Conservation (phyloP, 2,888 invertebrate species). For the Ischnus inquisitorius region DNA sequence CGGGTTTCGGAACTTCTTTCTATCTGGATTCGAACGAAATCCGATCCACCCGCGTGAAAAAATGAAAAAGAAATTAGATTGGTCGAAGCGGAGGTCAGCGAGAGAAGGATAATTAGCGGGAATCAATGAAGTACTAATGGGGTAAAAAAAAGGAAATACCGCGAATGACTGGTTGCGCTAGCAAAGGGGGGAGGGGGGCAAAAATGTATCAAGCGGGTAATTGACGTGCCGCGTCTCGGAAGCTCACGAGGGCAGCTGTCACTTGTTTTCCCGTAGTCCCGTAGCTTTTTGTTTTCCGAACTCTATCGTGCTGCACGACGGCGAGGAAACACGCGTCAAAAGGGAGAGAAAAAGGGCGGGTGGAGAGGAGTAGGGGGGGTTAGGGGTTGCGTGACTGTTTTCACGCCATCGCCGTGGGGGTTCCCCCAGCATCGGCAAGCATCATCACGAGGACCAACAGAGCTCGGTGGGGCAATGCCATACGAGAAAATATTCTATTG, state of each 20-base stretch:
- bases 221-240: slow-evolving; percentile 75
- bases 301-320: slow-evolving; percentile 50
- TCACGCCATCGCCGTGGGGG: slow-evolving; percentile 81
- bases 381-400: slow-evolving; percentile 76
- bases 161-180: slow-evolving; percentile 49
- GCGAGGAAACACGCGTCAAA: slow-evolving; percentile 53
- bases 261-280: slow-evolving; percentile 78
- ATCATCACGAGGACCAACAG: slow-evolving; percentile 66
- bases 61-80: slow-evolving; percentile 34
- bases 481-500: slow-evolving; percentile 53
- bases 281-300: slow-evolving; percentile 77
- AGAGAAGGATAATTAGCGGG: slow-evolving; percentile 64
- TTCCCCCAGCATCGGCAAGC: slow-evolving; percentile 72
- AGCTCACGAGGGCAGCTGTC: slow-evolving; percentile 79
- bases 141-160: slow-evolving; percentile 20
- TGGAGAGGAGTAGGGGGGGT: slow-evolving; percentile 2
- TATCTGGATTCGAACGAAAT: no score
- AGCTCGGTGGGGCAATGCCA: slow-evolving; percentile 51
- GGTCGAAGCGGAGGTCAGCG: slow-evolving; percentile 25
- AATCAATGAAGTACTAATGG: slow-evolving; percentile 62
- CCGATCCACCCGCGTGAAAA: not conserved
- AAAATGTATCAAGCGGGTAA: slow-evolving; percentile 77
- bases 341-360: slow-evolving; percentile 8
- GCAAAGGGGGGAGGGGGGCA: slow-evolving; percentile 30
- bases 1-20: no score